Evolutionary conservation across 1,140 invertebrate species (phyloP).

Genomic region (Aricia agestis): DNA sequence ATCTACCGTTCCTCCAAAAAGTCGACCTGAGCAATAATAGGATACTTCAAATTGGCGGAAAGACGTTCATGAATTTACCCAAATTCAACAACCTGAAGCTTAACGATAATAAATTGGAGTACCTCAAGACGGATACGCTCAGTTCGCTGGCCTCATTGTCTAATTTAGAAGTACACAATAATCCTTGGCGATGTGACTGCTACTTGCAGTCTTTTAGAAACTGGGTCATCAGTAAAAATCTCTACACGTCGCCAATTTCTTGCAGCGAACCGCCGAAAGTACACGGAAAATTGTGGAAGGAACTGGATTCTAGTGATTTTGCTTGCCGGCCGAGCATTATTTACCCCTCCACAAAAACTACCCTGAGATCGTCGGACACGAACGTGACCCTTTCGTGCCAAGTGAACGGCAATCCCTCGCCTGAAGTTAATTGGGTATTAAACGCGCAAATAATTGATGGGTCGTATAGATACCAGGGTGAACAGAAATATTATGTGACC

Average conservation of each 20-base stretch:
- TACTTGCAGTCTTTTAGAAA: conserved; percentile 86
- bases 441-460: conserved; percentile 79
- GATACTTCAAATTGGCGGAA: conserved; percentile 81
- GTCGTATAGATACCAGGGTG: conserved; percentile 76
- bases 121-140: conserved; percentile 78
- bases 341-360: conserved; percentile 72
- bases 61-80: conserved; percentile 83
- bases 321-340: conserved; percentile 89
- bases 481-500: conserved; percentile 55
- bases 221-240: conserved; percentile 83
- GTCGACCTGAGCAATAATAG: conserved; percentile 86
- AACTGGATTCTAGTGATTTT: conserved; percentile 83
- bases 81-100: conserved; percentile 82
- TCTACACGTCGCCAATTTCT: conserved; percentile 83
- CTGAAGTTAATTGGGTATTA: conserved; percentile 85
- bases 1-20: conserved; percentile 84
- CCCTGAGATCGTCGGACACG: conserved; percentile 78
- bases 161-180: conserved; percentile 86
- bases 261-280: conserved; percentile 83
- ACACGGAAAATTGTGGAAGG: conserved; percentile 82
- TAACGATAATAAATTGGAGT: conserved; percentile 83
- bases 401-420: conserved; percentile 85
- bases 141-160: conserved; percentile 79
- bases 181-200: conserved; percentile 94
- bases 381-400: conserved; percentile 87